Percentiles rank a stretch among this genome's conserved stretches.
Evolutionary conservation across 92 coral and sea anemone species (phyloP).

Genomic region (Parazoanthus darwini): DNA sequence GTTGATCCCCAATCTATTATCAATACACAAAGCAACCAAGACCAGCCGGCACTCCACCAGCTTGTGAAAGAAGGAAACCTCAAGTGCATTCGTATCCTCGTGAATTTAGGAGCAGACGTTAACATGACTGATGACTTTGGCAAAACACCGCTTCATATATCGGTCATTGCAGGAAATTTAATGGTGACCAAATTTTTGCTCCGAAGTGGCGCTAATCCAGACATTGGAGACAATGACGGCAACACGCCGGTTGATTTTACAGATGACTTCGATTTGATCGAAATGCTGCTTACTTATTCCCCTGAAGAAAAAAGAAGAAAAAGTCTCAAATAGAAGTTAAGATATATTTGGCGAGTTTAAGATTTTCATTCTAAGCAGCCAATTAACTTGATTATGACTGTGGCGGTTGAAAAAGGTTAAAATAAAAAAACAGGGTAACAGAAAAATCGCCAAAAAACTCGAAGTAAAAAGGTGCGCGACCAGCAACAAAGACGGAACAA

Average conservation of each 20-base stretch:
- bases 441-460: background rate
- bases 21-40: constrained; percentile 65
- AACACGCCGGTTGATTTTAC: constrained; percentile 89
- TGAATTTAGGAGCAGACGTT: constrained; percentile 93
- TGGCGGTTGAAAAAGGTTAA: background rate
- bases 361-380: background rate
- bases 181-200: constrained; percentile 79
- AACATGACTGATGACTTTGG: constrained; percentile 89
- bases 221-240: constrained; percentile 71
- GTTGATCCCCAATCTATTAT: constrained; percentile 88
- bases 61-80: constrained; percentile 94
- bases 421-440: background rate
- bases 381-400: background rate
- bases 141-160: constrained; percentile 83
- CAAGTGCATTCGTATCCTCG: constrained; percentile 93
- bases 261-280: constrained; percentile 94
- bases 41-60: constrained; percentile 86
- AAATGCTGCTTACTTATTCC: constrained; percentile 76
- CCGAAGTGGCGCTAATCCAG: constrained; percentile 93
- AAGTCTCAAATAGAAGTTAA: constrained; percentile 17
- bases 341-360: too few relatives aligned
- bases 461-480: background rate
- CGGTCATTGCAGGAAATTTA: constrained; percentile 67
- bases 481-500: background rate
- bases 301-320: constrained; percentile 63